Percentiles rank a stretch among this genome's conserved stretches.
Evolutionary conservation across 1,140 invertebrate species (phyloP).

Genomic region (Notospermus geniculatus): DNA sequence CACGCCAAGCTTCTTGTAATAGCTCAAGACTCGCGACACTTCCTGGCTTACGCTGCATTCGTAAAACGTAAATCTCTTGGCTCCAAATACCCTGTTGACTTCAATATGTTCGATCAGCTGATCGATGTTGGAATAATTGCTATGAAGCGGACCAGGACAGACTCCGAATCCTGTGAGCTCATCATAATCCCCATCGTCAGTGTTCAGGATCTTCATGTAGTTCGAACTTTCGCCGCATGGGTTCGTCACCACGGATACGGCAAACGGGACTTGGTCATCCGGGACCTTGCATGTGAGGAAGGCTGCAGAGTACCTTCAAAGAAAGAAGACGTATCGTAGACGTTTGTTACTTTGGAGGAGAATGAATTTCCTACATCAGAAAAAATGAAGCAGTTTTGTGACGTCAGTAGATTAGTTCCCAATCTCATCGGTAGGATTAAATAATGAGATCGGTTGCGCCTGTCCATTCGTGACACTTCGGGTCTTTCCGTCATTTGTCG

Average conservation of each 20-base stretch:
- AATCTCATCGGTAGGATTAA: too few relatives aligned
- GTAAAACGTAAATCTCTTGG: constrained; percentile 86
- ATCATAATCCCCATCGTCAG: not conserved
- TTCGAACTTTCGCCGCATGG: constrained; percentile 12
- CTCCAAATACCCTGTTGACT: constrained; percentile 79
- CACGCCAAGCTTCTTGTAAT: constrained; percentile 63
- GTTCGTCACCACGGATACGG: constrained; percentile 20
- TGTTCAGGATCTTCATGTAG: not conserved
- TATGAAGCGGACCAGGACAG: constrained; percentile 90
- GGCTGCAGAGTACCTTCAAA: not conserved
- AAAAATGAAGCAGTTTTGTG: too few relatives aligned
- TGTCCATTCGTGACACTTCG: too few relatives aligned
- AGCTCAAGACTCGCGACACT: constrained; percentile 66
- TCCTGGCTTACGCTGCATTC: constrained; percentile 81
- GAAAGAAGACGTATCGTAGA: not conserved
- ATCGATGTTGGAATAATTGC: constrained; percentile 71
- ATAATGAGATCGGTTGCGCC: too few relatives aligned
- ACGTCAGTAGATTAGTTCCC: too few relatives aligned
- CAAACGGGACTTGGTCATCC: constrained; percentile 10
- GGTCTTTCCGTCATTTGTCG: too few relatives aligned
- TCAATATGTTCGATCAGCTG: constrained; percentile 89
- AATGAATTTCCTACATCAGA: too few relatives aligned
- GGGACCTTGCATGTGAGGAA: not conserved
- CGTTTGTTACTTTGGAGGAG: not conserved
- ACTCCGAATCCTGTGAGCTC: constrained; percentile 65